phyloP scores from a whole-genome alignment of 2,113 vertebrate genomes.

The Forbesichthys agassizii region DNA sequence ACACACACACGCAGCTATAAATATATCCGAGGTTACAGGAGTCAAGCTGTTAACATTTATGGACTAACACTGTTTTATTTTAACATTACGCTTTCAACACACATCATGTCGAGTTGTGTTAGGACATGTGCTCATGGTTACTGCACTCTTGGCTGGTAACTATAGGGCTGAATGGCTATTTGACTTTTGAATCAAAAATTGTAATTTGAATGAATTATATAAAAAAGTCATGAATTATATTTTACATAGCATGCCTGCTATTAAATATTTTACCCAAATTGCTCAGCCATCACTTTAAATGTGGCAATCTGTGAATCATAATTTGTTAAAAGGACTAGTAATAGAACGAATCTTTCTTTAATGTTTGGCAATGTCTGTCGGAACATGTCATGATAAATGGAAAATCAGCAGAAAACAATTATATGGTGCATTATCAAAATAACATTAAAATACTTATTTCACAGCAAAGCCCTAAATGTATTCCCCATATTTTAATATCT shows the following conservation, averaged over 20 bases:
- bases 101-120: no score
- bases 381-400: background rate
- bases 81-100: no score
- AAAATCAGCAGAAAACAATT: background rate
- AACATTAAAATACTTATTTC: conserved; percentile 10
- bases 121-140: no score
- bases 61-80: no score
- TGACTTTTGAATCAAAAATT: no score
- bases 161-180: no score
- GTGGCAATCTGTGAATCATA: background rate
- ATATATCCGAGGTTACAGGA: background rate
- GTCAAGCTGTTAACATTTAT: conserved; percentile 5
- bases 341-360: background rate
- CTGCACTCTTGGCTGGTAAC: no score
- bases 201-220: no score
- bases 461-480: conserved; percentile 6
- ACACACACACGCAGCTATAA: background rate
- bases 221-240: no score
- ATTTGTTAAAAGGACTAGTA: background rate
- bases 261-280: no score
- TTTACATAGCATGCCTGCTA: no score
- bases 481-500: conserved; percentile 21
- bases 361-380: background rate
- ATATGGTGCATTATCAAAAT: conserved; percentile 13
- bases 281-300: no score